A percentile compares a stretch with the other conserved stretches of the same genome.
phyloP scores from a whole-genome alignment of 1,140 invertebrate genomes.

The Euura saliciscinereae region DNA sequence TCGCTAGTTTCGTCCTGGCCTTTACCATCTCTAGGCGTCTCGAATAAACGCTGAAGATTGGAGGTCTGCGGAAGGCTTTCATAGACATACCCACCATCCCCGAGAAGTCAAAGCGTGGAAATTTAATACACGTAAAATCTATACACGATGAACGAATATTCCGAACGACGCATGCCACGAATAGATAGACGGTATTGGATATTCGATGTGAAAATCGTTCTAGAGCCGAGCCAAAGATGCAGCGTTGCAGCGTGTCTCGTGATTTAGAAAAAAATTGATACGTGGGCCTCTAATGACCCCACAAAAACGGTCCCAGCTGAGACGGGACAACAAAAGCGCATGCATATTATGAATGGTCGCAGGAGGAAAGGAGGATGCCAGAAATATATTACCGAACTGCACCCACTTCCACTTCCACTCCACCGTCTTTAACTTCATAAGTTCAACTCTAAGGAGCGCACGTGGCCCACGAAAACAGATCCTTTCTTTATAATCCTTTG shows the following conservation, averaged over 20 bases:
- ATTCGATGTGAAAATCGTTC: too few relatives aligned
- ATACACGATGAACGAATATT: not conserved
- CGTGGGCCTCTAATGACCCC: slow-evolving; percentile 51
- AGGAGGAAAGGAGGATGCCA: slow-evolving; percentile 51
- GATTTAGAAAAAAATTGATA: slow-evolving; percentile 54
- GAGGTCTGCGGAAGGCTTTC: not conserved
- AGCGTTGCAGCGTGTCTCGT: not conserved
- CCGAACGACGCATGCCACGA: not conserved
- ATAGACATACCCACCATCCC: not conserved
- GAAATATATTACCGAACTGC: slow-evolving; percentile 51
- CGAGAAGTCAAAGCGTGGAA: not conserved
- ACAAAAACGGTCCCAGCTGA: slow-evolving; percentile 47
- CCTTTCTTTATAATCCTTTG: slow-evolving; percentile 4
- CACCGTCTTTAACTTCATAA: not conserved
- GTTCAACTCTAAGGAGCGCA: not conserved
- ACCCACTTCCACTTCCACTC: slow-evolving; percentile 40
- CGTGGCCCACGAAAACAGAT: slow-evolving; percentile 4
- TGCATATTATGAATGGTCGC: slow-evolving; percentile 57
- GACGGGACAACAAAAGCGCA: slow-evolving; percentile 49
- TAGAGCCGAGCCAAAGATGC: too few relatives aligned
- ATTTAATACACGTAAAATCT: slow-evolving; percentile 7
- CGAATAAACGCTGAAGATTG: slow-evolving; percentile 5
- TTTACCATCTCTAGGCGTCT: slow-evolving; percentile 4
- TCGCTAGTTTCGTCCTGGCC: not conserved
- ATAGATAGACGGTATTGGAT: too few relatives aligned